Evolutionary conservation across 2,888 invertebrate genomes (phyloP).

Genomic region (Microctonus aethiopoides): DNA sequence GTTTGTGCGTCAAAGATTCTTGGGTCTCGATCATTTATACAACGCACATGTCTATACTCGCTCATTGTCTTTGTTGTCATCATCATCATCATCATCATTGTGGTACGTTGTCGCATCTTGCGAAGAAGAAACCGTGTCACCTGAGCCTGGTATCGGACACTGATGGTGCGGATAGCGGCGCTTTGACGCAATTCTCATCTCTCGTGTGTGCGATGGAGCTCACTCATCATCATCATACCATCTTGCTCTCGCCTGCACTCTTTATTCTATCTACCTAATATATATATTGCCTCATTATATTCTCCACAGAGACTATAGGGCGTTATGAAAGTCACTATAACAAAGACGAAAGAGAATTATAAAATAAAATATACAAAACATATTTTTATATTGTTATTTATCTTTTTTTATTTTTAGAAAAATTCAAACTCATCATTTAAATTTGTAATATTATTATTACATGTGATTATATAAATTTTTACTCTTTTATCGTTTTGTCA

Average conservation of each 20-base stretch:
- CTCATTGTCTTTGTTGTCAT: constrained; percentile 10
- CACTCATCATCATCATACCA: neutral
- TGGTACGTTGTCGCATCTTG: neutral
- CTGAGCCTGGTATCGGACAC: constrained; percentile 63
- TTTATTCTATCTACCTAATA: neutral
- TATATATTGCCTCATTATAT: neutral
- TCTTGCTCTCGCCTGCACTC: constrained; percentile 9
- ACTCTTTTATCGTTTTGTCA: too few species aligned
- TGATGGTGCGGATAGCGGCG: constrained; percentile 64
- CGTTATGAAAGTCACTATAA: neutral
- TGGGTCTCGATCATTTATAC: constrained; percentile 8
- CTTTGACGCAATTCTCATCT: constrained; percentile 47
- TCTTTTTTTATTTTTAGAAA: too few species aligned
- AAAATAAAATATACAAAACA: too few species aligned
- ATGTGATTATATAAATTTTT: too few species aligned
- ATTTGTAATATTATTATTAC: too few species aligned
- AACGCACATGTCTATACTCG: constrained; percentile 15
- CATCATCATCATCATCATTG: constrained; percentile 15
- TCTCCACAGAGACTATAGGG: neutral
- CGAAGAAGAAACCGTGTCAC: constrained; percentile 53
- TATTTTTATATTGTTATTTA: too few species aligned
- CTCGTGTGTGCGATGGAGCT: neutral
- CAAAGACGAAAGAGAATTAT: neutral
- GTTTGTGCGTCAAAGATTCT: constrained; percentile 39
- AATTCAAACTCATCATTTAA: too few species aligned